Base-by-base conservation (phyloP, 92 coral and sea anemone genomes). In the Zoanthus solanderi region DNA sequence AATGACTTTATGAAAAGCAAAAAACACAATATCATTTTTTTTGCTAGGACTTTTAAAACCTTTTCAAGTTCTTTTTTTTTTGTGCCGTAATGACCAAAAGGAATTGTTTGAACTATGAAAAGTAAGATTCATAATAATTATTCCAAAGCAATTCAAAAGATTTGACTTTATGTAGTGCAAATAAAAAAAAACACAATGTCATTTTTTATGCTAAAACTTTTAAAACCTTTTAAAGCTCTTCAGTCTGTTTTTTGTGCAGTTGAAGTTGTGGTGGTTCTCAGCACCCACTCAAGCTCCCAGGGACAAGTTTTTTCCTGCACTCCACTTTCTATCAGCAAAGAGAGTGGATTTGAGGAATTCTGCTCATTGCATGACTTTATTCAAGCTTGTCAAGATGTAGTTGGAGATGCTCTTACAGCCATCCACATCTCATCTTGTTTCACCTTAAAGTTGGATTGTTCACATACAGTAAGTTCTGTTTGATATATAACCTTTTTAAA, bases 281-380 rank as follows among this genome's bases (percentile, higher is more conserved):
- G 99, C 94, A 90, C 98, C 48, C 99, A 96, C 80, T 96, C 99
- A 15, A 96, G 99, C 57, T 93, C 93, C 68, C 99, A 95, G 54
- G 96, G 96, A 4, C 95, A 96, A 66, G 99, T 96, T 7, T 96
- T 96, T 63, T 95, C 99, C 6, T 96, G 99, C 76, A 95, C 99
- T 28, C 98, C 99, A 56, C 58, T 92, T 10, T 92, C 93, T 47
- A 69, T 96, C 83, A 91, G 96, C 78, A 92, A 90, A 76, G 76
- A 89, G 71, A 87, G 78, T 84, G 94, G 93, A 23, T 96, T 89
- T 89, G 99, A 96, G 84, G 99, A 96, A 74, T 96, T 96, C 68
- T 96, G 99, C 76, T 96, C 99, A 29, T 92, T 96, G 32, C 95
- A 96, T 75, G 99, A 96, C 85, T 87, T 96, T 63, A 92, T 94